A percentile compares a stretch with the other conserved stretches of the same genome.
Evolutionary conservation across 2,888 invertebrate species (phyloP).

Genomic region (Sarcophaga subvicina): DNA sequence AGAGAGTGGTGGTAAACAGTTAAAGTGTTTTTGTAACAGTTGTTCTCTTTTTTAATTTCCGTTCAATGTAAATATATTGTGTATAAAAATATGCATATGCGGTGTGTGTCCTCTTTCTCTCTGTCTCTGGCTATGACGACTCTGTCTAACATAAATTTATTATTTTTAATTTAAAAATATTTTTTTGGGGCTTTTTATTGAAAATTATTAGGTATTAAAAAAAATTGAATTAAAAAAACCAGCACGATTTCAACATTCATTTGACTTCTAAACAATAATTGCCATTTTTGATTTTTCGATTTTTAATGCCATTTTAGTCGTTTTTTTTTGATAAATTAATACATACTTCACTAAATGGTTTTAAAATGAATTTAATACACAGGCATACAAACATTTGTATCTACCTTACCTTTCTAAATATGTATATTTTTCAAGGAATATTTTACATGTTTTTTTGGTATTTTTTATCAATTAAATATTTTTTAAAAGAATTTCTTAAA

Average conservation of each 20-base stretch:
- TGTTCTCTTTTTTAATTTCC: conserved; percentile 64
- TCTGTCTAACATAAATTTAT: conserved; percentile 39
- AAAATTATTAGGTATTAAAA: conserved; percentile 27
- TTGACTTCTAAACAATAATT: conserved; percentile 44
- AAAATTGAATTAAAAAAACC: conserved; percentile 31
- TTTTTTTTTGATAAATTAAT: conserved; percentile 27
- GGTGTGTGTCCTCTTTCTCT: not conserved
- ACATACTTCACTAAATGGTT: conserved; percentile 22
- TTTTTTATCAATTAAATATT: too few species aligned
- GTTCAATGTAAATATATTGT: conserved; percentile 54
- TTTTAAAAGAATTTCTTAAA: not conserved
- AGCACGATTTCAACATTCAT: conserved; percentile 53
- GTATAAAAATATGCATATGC: not conserved
- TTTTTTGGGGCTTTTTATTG: conserved; percentile 28
- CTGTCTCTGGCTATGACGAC: too few species aligned
- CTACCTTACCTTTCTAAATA: not conserved
- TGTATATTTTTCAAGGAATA: too few species aligned
- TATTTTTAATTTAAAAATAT: conserved; percentile 42
- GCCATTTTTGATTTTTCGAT: conserved; percentile 40
- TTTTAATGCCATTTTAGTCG: conserved; percentile 31
- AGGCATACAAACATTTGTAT: not conserved
- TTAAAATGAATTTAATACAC: conserved; percentile 10
- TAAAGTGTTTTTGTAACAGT: conserved; percentile 37
- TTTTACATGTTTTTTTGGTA: too few species aligned
- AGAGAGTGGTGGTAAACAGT: conserved; percentile 6